Percentiles rank a stretch among this genome's conserved stretches.
Conservation (phyloP, 2,888 invertebrate species). For the Tetragnatha montana region DNA sequence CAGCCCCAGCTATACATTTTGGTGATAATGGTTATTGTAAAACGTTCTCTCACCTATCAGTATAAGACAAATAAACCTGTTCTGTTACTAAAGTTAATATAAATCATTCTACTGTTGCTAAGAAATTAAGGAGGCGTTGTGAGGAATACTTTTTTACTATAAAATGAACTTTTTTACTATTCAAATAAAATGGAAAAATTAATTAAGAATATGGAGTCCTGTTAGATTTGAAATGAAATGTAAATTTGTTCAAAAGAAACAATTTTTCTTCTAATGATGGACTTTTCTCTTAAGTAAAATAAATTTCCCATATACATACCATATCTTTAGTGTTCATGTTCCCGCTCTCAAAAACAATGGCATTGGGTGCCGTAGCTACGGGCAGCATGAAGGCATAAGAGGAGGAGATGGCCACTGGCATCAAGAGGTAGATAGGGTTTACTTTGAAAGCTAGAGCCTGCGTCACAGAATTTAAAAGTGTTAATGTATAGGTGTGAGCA, state of each 20-base stretch:
- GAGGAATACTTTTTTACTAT: no score
- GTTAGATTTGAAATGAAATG: neutral
- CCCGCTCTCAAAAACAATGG: conserved; percentile 90
- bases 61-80: no score
- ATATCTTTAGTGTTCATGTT: conserved; percentile 87
- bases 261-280: no score
- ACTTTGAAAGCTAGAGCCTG: conserved; percentile 84
- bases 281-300: no score
- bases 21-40: no score
- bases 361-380: conserved; percentile 96
- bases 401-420: conserved; percentile 90
- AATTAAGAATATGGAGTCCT: neutral
- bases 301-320: conserved; percentile 78
- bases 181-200: neutral
- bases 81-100: no score
- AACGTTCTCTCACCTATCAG: no score
- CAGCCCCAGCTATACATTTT: no score
- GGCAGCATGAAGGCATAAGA: conserved; percentile 94
- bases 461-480: neutral
- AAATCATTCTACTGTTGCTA: no score
- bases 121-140: no score
- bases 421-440: conserved; percentile 92
- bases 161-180: no score
- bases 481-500: neutral
- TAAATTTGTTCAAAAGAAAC: neutral